phyloP scores from a whole-genome alignment of 2,113 vertebrate genomes.

The Dunckerocampus dactyliophorus region DNA sequence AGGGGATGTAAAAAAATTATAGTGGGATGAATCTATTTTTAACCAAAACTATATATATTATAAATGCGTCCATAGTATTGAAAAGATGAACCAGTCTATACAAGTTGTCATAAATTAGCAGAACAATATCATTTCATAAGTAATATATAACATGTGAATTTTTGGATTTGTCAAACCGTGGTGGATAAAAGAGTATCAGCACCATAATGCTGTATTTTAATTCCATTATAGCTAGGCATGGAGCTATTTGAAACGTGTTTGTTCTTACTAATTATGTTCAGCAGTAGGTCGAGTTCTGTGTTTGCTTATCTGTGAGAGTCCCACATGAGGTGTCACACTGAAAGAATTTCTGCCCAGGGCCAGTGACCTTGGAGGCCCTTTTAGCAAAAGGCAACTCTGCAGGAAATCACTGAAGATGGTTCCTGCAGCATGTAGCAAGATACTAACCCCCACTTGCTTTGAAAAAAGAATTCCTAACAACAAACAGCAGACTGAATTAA shows the following conservation, averaged over 20 bases:
- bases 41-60: no score
- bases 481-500: constrained; percentile 81
- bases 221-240: constrained; percentile 17
- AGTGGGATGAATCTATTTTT: no score
- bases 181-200: no score
- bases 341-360: constrained; percentile 77
- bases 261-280: constrained; percentile 55
- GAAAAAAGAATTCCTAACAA: constrained; percentile 46
- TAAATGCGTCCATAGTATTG: no score
- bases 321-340: constrained; percentile 65
- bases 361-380: constrained; percentile 73
- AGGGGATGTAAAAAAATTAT: background rate
- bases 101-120: no score
- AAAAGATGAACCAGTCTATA: no score
- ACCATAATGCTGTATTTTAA: background rate
- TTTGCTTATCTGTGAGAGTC: constrained; percentile 63
- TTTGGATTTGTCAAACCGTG: no score
- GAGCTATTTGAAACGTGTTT: constrained; percentile 41
- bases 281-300: constrained; percentile 43
- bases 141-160: no score
- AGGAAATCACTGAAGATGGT: constrained; percentile 79
- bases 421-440: constrained; percentile 76
- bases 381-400: constrained; percentile 74
- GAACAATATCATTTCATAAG: no score
- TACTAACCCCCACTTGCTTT: constrained; percentile 47